phyloP scores from a whole-genome alignment of 2,797 vertebrate species.

The Hydrolagus colliei region DNA sequence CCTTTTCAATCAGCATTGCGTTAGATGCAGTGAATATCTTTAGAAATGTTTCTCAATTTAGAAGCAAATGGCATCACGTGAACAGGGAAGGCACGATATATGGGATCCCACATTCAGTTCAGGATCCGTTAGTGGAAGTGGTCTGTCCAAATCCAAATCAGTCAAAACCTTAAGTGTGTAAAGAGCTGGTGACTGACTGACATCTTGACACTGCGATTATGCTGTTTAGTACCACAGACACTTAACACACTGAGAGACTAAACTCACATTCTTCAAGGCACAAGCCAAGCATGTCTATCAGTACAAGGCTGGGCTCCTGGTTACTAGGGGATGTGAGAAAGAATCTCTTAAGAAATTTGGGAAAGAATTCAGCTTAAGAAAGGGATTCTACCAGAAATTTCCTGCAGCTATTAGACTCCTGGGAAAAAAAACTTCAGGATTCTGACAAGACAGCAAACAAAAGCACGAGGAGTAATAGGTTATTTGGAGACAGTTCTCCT shows the following conservation, averaged over 20 bases:
- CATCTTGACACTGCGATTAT: constrained; percentile 22
- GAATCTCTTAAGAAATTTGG: constrained; percentile 71
- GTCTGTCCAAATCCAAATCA: constrained; percentile 1
- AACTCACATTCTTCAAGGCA: constrained; percentile 57
- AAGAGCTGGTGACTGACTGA: constrained; percentile 21
- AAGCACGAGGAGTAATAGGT: constrained; percentile 44
- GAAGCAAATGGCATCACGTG: background rate
- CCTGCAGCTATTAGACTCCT: constrained; percentile 57
- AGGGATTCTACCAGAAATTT: constrained; percentile 65
- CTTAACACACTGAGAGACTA: constrained; percentile 23
- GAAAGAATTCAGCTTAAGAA: constrained; percentile 62
- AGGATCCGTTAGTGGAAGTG: background rate
- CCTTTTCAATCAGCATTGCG: background rate
- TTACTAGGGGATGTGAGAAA: constrained; percentile 79
- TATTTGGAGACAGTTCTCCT: constrained; percentile 56
- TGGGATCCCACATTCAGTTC: background rate
- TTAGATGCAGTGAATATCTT: background rate
- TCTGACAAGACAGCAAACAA: constrained; percentile 60
- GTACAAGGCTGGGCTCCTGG: constrained; percentile 61
- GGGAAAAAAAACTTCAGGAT: constrained; percentile 63
- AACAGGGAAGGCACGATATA: too few relatives aligned
- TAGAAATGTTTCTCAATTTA: background rate
- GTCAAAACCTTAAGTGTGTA: constrained; percentile 23
- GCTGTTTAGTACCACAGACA: constrained; percentile 7
- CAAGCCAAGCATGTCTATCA: constrained; percentile 61